Conservation (phyloP, 2,113 vertebrate species). For the Chauna torquata region DNA sequence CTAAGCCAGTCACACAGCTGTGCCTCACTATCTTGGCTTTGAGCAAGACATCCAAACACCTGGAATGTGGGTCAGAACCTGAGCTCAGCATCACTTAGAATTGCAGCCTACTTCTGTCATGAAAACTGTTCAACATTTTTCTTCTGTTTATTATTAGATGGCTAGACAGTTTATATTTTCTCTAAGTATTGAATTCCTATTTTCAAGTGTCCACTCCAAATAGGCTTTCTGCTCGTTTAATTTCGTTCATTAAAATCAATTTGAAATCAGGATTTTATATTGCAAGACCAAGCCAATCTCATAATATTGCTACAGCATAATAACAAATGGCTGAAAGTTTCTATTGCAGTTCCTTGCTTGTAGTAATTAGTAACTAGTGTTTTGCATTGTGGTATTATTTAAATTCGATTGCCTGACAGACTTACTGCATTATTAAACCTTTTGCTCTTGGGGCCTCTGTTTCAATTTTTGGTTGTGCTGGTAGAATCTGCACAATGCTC, state of each 20-base stretch:
- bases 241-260: conserved; percentile 34
- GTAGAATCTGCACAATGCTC: not conserved
- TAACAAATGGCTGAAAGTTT: conserved; percentile 35
- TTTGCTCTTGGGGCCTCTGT: conserved; percentile 37
- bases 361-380: conserved; percentile 33
- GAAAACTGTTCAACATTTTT: conserved; percentile 29
- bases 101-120: not conserved
- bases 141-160: not conserved
- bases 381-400: conserved; percentile 29
- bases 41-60: not conserved
- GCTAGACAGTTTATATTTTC: not conserved
- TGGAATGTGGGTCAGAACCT: not conserved
- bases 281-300: not conserved
- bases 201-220: not conserved
- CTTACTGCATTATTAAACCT: conserved; percentile 40
- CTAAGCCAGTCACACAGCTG: not conserved
- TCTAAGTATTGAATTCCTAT: conserved; percentile 1
- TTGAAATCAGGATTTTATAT: conserved; percentile 34
- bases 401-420: conserved; percentile 45
- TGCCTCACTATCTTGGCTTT: not conserved
- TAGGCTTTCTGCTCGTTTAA: not conserved
- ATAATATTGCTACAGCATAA: not conserved
- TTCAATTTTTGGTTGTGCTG: conserved; percentile 28
- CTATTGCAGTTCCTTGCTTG: conserved; percentile 24
- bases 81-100: not conserved